Evolutionary conservation across 2,113 vertebrate species (phyloP), one percentile per base, ranked within the genome.

Genomic region (Cynopterus brachyotis): DNA sequence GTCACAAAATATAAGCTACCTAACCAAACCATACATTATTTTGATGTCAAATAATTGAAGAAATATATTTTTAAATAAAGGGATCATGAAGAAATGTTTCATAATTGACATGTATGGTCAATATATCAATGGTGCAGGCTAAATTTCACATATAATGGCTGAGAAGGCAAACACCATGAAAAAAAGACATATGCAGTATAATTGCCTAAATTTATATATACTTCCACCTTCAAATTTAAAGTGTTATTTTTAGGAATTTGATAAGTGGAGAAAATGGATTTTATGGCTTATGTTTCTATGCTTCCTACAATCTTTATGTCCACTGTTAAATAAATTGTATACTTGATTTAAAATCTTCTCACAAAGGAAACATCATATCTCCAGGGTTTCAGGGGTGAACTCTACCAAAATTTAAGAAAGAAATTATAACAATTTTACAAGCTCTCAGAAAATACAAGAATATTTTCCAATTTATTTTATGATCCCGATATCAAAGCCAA

Each of bases 41-140:
- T 55, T 89, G 35, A 89, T 93, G 60, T 42, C 83, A 92, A 28
- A 69, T 89, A 92, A 94, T 17, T 92, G 24, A 19, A 94, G 37
- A 96, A 96, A 73, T 53, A 59, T 59, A 87, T 82, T 83, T 95
- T 83, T 42, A 95, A 73, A 94, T 35, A 57, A 95, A 85, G 42
- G 0, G 47, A 64, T 84, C 37, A 45, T 59, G 2, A 75, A 55
- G 22, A 78, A 97, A 85, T 73, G 30, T 42, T 84, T 73, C 37
- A 45, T 75, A 94, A 94, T 80, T 90, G 80, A 55, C 35, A 66
- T 70, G 19, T 79, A 67, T 85, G 40, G 32, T 55, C 81, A 81
- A 82, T 95, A 85, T 11, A 42, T 62, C 92, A 85, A 66, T n/a
- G 6, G 55, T 64, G 2, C 59, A 89, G 66, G 57, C 30, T 84